Conservation (phyloP, 2,113 vertebrate species). For the Prietella phreatophila region DNA sequence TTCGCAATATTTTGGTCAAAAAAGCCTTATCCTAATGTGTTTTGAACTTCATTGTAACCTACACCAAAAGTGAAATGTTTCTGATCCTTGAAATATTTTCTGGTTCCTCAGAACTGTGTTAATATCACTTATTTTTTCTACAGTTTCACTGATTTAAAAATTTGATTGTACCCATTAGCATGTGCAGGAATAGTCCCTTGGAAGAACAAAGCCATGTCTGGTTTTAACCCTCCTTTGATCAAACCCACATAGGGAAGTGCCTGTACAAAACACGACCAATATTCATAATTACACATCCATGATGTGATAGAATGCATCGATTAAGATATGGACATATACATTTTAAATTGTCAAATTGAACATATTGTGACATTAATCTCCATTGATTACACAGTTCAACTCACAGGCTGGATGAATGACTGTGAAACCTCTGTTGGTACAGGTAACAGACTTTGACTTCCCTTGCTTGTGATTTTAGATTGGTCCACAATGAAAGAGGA, state of each 20-base stretch:
- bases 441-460: neutral
- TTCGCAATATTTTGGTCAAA: no score
- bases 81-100: neutral
- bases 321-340: no score
- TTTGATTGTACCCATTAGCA: neutral
- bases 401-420: constrained; percentile 15
- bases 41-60: neutral
- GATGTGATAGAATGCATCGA: neutral
- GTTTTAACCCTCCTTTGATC: neutral
- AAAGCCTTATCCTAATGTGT: no score
- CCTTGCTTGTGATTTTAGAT: constrained; percentile 1
- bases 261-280: neutral
- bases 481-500: neutral
- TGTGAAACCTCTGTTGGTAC: neutral
- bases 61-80: neutral
- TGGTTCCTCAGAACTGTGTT: neutral
- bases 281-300: neutral
- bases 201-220: constrained; percentile 3
- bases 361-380: no score
- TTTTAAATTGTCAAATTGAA: no score
- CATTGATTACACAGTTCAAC: neutral
- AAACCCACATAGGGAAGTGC: neutral
- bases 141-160: neutral
- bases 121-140: neutral
- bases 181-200: neutral